A percentile compares a stretch with the other conserved stretches of the same genome.
These are phyloP conservation scores for Nasonia giraulti DNA, from an alignment of 1,140 invertebrate genomes.

Conservation along the genomic window DNA sequence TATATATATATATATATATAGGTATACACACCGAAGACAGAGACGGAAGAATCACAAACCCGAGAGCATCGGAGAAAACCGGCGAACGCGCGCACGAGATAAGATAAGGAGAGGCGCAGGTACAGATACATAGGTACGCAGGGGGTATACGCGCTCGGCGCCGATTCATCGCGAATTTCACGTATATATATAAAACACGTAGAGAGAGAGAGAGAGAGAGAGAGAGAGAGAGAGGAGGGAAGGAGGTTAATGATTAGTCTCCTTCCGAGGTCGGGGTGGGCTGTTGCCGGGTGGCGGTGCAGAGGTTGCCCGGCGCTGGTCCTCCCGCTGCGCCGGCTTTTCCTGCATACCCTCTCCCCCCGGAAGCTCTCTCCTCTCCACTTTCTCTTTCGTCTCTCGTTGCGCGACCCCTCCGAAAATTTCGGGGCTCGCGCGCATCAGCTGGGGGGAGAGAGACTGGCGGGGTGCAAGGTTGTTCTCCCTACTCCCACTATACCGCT, in stretches of 20 bases:
- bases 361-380: neutral
- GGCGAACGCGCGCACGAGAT: neutral
- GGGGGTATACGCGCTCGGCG: neutral
- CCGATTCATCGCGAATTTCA: slow-evolving; percentile 54
- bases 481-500: too few species aligned
- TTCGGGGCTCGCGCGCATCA: slow-evolving; percentile 23
- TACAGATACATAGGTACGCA: neutral
- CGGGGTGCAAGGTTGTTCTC: slow-evolving; percentile 41
- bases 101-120: neutral
- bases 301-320: slow-evolving; percentile 64
- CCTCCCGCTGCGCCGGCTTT: slow-evolving; percentile 39
- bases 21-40: neutral
- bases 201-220: too few species aligned
- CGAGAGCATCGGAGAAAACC: neutral
- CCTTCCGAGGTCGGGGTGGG: slow-evolving; percentile 68
- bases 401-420: slow-evolving; percentile 13
- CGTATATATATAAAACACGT: neutral
- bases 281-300: slow-evolving; percentile 72
- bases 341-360: neutral
- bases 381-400: slow-evolving; percentile 10
- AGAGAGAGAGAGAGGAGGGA: slow-evolving; percentile 44
- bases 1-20: neutral
- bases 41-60: neutral
- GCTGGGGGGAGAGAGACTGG: neutral
- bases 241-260: slow-evolving; percentile 71